A percentile compares a stretch with the other conserved stretches of the same genome.
These are phyloP conservation scores for Apis florea DNA, from an alignment of 1,140 invertebrate species.

Conservation along the genomic window DNA sequence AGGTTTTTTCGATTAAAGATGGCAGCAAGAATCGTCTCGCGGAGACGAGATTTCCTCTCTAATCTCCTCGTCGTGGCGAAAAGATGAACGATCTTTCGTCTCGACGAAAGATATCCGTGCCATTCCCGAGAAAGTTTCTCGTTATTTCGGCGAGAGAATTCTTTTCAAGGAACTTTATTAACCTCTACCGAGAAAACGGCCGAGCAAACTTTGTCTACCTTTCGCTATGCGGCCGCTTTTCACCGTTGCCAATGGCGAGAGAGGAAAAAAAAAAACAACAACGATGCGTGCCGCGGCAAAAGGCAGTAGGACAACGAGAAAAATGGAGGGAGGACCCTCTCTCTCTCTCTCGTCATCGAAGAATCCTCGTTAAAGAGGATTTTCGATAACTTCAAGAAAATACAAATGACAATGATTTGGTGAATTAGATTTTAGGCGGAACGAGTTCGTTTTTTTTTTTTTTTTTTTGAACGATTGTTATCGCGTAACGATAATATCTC, in stretches of 20 bases:
- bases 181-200: constrained; percentile 10
- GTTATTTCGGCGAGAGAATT: constrained; percentile 16
- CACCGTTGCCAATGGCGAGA: constrained; percentile 6
- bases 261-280: neutral
- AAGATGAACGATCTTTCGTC: neutral
- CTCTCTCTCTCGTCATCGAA: no score
- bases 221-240: constrained; percentile 35
- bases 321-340: no score
- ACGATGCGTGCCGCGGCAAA: constrained; percentile 25
- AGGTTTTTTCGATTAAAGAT: no score
- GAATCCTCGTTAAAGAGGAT: no score
- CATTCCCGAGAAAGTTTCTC: neutral
- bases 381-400: neutral
- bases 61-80: neutral
- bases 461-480: neutral
- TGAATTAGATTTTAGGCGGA: no score
- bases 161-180: constrained; percentile 45
- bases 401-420: no score
- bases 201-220: constrained; percentile 18
- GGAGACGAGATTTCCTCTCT: neutral
- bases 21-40: no score
- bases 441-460: no score
- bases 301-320: constrained; percentile 4
- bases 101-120: no score
- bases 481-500: no score